Percentiles rank a stretch among this genome's conserved stretches.
phyloP scores from a whole-genome alignment of 2,888 invertebrate species.

The Himalopsyche anomala region DNA sequence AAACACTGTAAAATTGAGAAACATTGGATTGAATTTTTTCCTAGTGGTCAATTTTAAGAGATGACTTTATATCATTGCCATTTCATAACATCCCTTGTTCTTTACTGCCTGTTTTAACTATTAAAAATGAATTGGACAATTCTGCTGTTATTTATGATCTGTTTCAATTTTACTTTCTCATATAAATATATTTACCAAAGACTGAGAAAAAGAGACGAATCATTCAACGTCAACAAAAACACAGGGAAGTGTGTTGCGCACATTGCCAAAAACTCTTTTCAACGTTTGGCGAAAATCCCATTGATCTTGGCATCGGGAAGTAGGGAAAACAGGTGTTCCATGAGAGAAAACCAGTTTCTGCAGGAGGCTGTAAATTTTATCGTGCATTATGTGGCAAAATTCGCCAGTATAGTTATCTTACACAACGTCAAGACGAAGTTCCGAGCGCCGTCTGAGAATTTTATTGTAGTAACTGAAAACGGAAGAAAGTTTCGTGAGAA shows the following conservation, averaged over 20 bases:
- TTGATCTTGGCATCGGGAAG: constrained; percentile 51
- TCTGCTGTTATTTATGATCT: constrained; percentile 9
- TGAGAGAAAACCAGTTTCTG: neutral
- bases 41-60: neutral
- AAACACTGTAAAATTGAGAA: neutral
- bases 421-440: constrained; percentile 20
- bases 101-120: neutral
- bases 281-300: constrained; percentile 50
- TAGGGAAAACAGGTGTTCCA: constrained; percentile 13
- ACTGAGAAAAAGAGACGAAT: neutral
- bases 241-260: constrained; percentile 54
- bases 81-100: neutral
- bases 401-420: constrained; percentile 48
- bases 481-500: constrained; percentile 46
- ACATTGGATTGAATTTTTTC: neutral
- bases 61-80: neutral
- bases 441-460: constrained; percentile 52
- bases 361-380: constrained; percentile 24
- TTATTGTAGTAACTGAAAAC: constrained; percentile 56
- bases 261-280: constrained; percentile 56
- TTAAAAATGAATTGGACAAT: constrained; percentile 36
- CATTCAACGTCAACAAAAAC: constrained; percentile 19
- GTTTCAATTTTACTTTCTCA: constrained; percentile 33
- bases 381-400: constrained; percentile 42
- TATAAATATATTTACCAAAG: constrained; percentile 43